phyloP scores from a whole-genome alignment of 2,113 vertebrate genomes.

The Heterotis niloticus region DNA sequence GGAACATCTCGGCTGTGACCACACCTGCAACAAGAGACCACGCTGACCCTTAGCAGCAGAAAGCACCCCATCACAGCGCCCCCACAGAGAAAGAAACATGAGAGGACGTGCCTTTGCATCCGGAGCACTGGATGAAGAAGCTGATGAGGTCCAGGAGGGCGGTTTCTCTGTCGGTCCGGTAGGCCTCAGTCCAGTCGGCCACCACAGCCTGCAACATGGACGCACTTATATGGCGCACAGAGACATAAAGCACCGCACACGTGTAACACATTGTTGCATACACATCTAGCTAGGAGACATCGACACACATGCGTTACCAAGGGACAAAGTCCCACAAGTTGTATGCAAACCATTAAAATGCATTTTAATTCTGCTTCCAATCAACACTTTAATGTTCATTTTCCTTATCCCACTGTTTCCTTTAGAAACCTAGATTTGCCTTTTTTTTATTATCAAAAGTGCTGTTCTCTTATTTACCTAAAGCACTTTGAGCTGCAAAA shows the following conservation, averaged over 20 bases:
- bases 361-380: too few relatives aligned
- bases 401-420: too few relatives aligned
- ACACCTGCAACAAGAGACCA: constrained; percentile 63
- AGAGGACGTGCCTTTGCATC: constrained; percentile 74
- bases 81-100: neutral
- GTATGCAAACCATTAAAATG: too few relatives aligned
- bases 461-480: too few relatives aligned
- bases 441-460: too few relatives aligned
- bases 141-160: constrained; percentile 85
- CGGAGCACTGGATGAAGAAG: constrained; percentile 89
- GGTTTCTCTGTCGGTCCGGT: constrained; percentile 72
- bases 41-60: too few relatives aligned
- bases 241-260: neutral
- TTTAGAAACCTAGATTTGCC: too few relatives aligned
- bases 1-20: constrained; percentile 87
- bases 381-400: too few relatives aligned
- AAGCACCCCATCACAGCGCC: neutral
- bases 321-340: too few relatives aligned
- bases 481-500: too few relatives aligned
- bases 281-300: too few relatives aligned
- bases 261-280: neutral
- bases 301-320: too few relatives aligned
- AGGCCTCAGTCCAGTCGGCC: constrained; percentile 82
- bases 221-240: constrained; percentile 14
- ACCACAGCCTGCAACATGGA: constrained; percentile 71